Base-by-base conservation (phyloP, 1,140 invertebrate species). In the Frieseomelitta varia region DNA sequence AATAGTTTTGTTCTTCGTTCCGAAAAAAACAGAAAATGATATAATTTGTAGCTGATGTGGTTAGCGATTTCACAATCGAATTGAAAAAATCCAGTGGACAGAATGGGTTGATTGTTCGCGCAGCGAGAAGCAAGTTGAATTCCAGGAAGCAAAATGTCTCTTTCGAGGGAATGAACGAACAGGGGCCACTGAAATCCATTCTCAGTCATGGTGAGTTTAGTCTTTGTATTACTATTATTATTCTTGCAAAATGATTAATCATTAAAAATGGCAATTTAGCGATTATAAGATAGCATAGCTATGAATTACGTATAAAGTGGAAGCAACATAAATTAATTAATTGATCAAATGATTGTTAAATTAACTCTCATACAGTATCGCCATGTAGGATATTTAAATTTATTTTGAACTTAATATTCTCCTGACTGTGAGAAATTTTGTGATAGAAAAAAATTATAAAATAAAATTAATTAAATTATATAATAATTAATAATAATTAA, bases 61-160 rank as follows among this genome's bases (percentile, higher is more conserved):
- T 91, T 55, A 93, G 93, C 21, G 91, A 94, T 81, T 95, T 95
- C 85, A 94, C 93, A 51, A 84, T 95, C 17, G 94, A 95, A 77
- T 39, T 95, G 69, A 94, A 93, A 85, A 94, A 92, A 84, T 79
- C 87, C 11, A 90, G 88, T 15, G 89, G 92, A n/a, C 84, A 91
- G 15, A 88, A 89, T 14, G 91, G 92, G 90, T 90, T 94, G 90
- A 90, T 93, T 2, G 93, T 95, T 11, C 90, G 93, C 14, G 92
- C 94, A 47, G 93, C 93, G 1, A 90, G 93, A 75, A 93, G 94
- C 3, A 94, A 92, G 84, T 84, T 95, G 34, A 81, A 63, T 15
- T 89, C 93, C 21, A 89, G 88, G 12, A 87, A 92, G 30, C 87
- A 90, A 15, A 90, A 92, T 21, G 80, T 95, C 51, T 87, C 85